phyloP scores from a whole-genome alignment of 2,888 invertebrate genomes.

The Electrophaes corylata region DNA sequence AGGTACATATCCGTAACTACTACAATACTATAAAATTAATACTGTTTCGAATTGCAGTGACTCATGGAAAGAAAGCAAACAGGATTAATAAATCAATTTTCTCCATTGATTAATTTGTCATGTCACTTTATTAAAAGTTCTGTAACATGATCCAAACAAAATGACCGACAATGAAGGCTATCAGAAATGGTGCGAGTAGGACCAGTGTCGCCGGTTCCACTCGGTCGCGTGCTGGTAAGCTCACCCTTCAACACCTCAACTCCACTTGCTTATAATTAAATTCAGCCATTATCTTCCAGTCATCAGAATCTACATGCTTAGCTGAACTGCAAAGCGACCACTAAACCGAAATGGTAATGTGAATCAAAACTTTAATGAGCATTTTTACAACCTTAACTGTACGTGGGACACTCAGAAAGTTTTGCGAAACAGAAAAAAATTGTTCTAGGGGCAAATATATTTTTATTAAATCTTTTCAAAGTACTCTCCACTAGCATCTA shows the following conservation, averaged over 20 bases:
- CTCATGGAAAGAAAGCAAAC: neutral
- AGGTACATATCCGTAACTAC: too few species aligned
- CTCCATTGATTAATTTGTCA: neutral
- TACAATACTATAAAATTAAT: too few species aligned
- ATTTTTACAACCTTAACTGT: too few species aligned
- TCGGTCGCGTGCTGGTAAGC: slow-evolving; percentile 35
- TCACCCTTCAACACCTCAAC: slow-evolving; percentile 55
- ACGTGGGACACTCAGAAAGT: too few species aligned
- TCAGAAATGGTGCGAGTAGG: slow-evolving; percentile 59
- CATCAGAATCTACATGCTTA: neutral
- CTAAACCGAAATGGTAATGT: too few species aligned
- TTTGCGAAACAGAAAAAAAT: too few species aligned
- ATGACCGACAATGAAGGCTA: slow-evolving; percentile 60
- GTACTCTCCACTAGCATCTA: too few species aligned
- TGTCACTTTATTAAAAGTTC: neutral
- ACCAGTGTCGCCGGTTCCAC: slow-evolving; percentile 57
- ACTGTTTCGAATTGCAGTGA: too few species aligned
- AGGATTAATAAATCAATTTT: neutral
- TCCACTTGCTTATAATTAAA: slow-evolving; percentile 42
- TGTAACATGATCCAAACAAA: slow-evolving; percentile 46
- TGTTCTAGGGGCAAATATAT: too few species aligned
- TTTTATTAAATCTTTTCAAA: too few species aligned
- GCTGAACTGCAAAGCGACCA: too few species aligned
- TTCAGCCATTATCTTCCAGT: slow-evolving; percentile 16
- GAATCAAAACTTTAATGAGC: too few species aligned